phyloP scores from a whole-genome alignment of 2,113 vertebrate species.

The Cygnus buccinator region DNA sequence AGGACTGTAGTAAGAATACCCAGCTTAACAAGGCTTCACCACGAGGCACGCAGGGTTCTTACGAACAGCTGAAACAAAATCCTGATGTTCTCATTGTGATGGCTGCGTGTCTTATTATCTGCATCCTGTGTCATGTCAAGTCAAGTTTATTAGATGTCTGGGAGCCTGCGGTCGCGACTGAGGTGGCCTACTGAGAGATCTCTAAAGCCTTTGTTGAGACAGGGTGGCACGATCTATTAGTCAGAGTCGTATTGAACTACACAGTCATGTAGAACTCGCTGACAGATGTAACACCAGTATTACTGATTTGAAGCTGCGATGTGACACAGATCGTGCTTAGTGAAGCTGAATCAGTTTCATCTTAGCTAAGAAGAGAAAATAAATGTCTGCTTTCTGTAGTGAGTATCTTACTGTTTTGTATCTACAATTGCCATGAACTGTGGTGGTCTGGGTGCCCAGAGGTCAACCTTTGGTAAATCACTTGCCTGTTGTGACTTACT shows the following conservation, averaged over 20 bases:
- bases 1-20: neutral
- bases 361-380: neutral
- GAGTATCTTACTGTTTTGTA: neutral
- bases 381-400: neutral
- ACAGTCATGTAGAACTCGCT: neutral
- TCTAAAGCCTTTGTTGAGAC: slow-evolving; percentile 3
- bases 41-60: rapidly evolving
- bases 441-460: neutral
- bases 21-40: neutral
- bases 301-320: neutral
- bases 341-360: neutral
- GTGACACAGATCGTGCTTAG: neutral
- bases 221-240: neutral
- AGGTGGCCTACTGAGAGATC: neutral
- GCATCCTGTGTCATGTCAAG: neutral
- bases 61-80: neutral
- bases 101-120: neutral
- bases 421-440: neutral
- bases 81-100: neutral
- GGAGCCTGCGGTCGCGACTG: neutral
- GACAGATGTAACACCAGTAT: neutral
- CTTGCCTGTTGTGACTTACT: neutral
- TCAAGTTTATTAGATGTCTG: neutral
- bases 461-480: neutral
- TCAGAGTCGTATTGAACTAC: neutral